These are phyloP conservation scores for Drosophila cardini DNA, from an alignment of 1,140 invertebrate genomes.

Conservation along the genomic window DNA sequence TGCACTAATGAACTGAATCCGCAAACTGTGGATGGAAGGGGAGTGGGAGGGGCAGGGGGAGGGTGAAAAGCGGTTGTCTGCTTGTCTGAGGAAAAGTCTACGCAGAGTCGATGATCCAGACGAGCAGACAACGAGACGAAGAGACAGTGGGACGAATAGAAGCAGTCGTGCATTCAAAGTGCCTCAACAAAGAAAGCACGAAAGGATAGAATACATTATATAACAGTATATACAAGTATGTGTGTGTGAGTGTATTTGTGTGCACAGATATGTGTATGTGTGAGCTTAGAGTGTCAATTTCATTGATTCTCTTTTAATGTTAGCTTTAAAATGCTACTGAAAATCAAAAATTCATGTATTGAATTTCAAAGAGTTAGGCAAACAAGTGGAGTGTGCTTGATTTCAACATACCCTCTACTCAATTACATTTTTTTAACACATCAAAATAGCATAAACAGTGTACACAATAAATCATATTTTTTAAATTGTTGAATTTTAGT, in stretches of 20 bases:
- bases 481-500: background rate
- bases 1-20: conserved; percentile 78
- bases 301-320: conserved; percentile 48
- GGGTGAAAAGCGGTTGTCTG: background rate
- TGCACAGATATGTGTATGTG: conserved; percentile 1
- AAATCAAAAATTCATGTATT: background rate
- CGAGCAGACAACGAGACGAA: background rate
- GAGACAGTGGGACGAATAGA: conserved; percentile 2
- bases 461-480: background rate
- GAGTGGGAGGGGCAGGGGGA: background rate
- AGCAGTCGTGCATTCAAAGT: conserved; percentile 67
- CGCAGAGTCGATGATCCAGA: background rate
- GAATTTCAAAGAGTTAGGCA: background rate
- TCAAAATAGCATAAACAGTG: too few relatives aligned
- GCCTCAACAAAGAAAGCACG: conserved; percentile 30
- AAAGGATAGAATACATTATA: conserved; percentile 28
- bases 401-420: background rate
- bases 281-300: conserved; percentile 41
- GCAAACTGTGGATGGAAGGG: conserved; percentile 26
- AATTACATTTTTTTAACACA: too few relatives aligned
- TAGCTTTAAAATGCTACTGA: background rate
- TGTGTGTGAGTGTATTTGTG: conserved; percentile 4
- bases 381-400: background rate
- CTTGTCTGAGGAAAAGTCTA: conserved; percentile 16
- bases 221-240: background rate